Conservation (phyloP, 2,888 invertebrate genomes). For the Dendrolimus houi region DNA sequence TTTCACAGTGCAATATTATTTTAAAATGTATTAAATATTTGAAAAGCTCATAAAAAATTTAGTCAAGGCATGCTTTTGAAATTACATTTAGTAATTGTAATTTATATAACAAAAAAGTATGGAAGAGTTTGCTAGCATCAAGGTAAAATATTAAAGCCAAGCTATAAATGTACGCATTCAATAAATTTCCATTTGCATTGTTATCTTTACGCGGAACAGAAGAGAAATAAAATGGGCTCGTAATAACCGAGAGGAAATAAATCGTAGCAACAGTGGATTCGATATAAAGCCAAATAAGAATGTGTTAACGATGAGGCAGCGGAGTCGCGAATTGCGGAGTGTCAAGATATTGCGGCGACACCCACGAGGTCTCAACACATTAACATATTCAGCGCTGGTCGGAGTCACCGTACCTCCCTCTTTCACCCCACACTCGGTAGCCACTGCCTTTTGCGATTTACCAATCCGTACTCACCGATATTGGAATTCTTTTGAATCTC, state of each 20-base stretch:
- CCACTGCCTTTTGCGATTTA: constrained; percentile 31
- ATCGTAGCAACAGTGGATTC: constrained; percentile 16
- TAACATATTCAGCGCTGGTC: constrained; percentile 62
- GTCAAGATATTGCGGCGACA: constrained; percentile 50
- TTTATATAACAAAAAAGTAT: too few relatives aligned
- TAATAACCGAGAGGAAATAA: constrained; percentile 20
- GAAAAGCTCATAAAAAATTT: too few relatives aligned
- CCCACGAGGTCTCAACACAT: constrained; percentile 36
- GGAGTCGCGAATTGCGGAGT: constrained; percentile 42
- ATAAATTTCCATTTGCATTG: not conserved
- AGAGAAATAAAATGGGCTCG: constrained; percentile 3
- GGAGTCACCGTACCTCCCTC: constrained; percentile 24
- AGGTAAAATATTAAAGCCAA: too few relatives aligned
- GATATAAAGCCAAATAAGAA: constrained; percentile 37
- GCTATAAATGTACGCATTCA: not conserved
- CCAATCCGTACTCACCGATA: constrained; percentile 42
- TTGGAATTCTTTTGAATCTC: constrained; percentile 70
- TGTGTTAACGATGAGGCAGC: constrained; percentile 32
- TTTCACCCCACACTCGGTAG: constrained; percentile 12
- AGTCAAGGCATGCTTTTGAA: too few relatives aligned
- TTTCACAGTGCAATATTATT: too few relatives aligned
- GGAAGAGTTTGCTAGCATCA: too few relatives aligned
- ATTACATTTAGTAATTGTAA: too few relatives aligned
- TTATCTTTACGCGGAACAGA: not conserved
- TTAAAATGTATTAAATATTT: too few relatives aligned